Base-by-base conservation (phyloP, 2,113 vertebrate genomes). In the Myodes glareolus region DNA sequence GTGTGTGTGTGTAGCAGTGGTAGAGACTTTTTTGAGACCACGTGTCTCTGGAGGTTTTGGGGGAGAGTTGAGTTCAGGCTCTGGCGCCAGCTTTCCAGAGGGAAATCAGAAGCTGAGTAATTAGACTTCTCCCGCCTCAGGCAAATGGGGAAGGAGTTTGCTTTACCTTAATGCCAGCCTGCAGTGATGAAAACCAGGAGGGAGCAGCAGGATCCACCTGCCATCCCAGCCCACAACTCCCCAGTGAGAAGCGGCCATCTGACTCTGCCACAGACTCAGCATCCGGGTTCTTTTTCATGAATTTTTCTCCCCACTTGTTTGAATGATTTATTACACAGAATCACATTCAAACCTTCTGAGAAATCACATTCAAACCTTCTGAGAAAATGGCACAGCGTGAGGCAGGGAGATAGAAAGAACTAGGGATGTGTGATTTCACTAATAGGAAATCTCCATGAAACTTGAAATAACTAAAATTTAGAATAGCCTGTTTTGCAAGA, bases 101-200 rank as follows among this genome's bases (percentile, higher is more conserved):
- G 97, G 96, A 97, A 98, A 98, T 98, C 93, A 95, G 68, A 98
- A 98, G 77, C 52, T 63, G 92, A 94, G 97, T 98, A 98, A 98
- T 98, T 97, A 98, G 96, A 87, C 97, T 91, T 89, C 90, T 77
- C 1, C 89, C 58, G 21, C 36, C 29, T 91, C 14, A 94, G 95
- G 27, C 92, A 82, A 96, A 92, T 88, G 65, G 65, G n/a, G 67
- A 94, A 93, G 75, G 67, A 80, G 89, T 89, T 90, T 92, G 9
- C 45, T 97, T 80, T 96, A 9, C 70, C 61, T 86, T 52, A 63
- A 27, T 7, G 0, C 23, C 45, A 84, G 65, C 55, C 82, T 84
- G 13, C 33, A 58, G 95, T 95, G 85, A 63, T 95, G 52, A 94
- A 96, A 97, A 95, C 65, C 86, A 76, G 42, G 23, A 97, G 68